Evolutionary conservation across 2,888 invertebrate species (phyloP).

Genomic region (Hypena proboscidalis): DNA sequence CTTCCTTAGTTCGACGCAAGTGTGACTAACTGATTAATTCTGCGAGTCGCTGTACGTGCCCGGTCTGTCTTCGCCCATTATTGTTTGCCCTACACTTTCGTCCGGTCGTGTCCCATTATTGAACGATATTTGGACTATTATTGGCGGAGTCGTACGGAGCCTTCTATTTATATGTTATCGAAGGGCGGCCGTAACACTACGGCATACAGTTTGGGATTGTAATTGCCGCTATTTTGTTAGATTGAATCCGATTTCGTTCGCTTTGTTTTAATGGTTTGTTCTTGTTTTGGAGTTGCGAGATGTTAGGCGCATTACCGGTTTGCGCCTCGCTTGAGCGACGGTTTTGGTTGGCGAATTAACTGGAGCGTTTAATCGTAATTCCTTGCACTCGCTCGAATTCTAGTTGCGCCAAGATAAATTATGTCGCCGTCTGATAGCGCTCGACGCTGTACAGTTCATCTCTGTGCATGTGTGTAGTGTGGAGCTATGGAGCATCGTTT

Average conservation of each 20-base stretch:
- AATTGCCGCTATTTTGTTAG: conserved; percentile 77
- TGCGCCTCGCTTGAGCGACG: conserved; percentile 30
- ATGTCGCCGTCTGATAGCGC: conserved; percentile 47
- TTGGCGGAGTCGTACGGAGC: conserved; percentile 59
- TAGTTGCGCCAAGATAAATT: conserved; percentile 60
- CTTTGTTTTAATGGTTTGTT: conserved; percentile 63
- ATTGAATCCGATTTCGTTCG: conserved; percentile 69
- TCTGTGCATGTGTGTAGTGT: not conserved
- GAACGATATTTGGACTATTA: conserved; percentile 78
- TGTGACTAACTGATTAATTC: conserved; percentile 85
- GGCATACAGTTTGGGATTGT: conserved; percentile 72
- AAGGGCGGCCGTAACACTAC: conserved; percentile 68
- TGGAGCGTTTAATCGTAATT: conserved; percentile 53
- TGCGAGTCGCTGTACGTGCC: conserved; percentile 74
- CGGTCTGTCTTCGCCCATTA: conserved; percentile 67
- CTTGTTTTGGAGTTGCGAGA: conserved; percentile 52
- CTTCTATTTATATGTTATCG: conserved; percentile 73
- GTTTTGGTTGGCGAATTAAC: conserved; percentile 54
- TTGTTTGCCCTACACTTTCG: conserved; percentile 75
- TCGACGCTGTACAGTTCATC: conserved; percentile 16
- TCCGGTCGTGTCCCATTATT: conserved; percentile 71
- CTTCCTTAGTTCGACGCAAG: conserved; percentile 81
- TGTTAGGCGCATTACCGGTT: conserved; percentile 38
- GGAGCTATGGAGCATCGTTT: conserved; percentile 1
- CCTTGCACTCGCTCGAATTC: conserved; percentile 50